These are phyloP conservation scores for Crax fasciolata DNA, from an alignment of 2,797 vertebrate species.

Conservation along the genomic window DNA sequence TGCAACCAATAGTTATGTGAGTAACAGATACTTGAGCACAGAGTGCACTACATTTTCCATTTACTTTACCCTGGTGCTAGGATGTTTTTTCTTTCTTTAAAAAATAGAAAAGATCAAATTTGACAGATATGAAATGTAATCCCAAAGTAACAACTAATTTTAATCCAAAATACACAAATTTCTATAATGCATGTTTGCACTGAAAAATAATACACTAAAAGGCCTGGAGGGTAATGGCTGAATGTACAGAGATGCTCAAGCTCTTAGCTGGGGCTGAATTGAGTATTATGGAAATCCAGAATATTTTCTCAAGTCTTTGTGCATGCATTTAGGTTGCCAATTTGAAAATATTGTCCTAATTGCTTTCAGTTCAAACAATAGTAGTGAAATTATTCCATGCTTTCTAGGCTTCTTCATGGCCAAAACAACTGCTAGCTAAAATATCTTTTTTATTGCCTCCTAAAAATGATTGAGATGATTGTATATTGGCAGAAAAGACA, in stretches of 20 bases:
- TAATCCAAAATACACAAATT: constrained; percentile 34
- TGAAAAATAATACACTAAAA: background rate
- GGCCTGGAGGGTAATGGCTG: background rate
- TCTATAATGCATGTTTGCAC: constrained; percentile 10
- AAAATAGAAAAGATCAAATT: constrained; percentile 54
- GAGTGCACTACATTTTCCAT: constrained; percentile 65
- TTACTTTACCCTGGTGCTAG: constrained; percentile 41
- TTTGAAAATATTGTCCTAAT: background rate
- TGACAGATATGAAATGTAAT: constrained; percentile 59
- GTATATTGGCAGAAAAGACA: background rate
- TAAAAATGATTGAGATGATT: background rate
- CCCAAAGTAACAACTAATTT: constrained; percentile 44
- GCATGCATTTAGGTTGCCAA: background rate
- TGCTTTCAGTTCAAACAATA: background rate
- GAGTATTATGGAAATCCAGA: background rate
- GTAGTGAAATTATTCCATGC: background rate
- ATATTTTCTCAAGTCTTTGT: background rate
- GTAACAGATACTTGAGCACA: constrained; percentile 58
- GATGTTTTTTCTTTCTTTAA: background rate
- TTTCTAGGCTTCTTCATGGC: background rate
- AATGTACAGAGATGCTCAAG: background rate
- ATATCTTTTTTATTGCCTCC: background rate
- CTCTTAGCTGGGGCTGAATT: background rate
- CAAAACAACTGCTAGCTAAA: background rate
- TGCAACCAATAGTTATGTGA: constrained; percentile 70